phyloP scores from a whole-genome alignment of 1,140 invertebrate genomes.

The Pseudomyrmex sp. region DNA sequence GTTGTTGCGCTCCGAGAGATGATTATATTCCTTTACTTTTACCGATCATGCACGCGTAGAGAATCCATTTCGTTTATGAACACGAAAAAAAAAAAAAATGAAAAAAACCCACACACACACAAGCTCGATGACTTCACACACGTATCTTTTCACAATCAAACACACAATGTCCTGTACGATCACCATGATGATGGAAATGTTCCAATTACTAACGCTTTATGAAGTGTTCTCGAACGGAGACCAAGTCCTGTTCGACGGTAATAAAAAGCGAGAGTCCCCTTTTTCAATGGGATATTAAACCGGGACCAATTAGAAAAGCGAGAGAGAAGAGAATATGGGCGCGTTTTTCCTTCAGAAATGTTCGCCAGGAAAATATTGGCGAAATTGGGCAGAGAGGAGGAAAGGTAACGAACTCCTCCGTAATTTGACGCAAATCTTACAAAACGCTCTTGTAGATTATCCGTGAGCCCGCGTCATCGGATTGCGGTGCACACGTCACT shows the following conservation, averaged over 20 bases:
- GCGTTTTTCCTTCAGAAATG: not conserved
- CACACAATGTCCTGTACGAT: too few species aligned
- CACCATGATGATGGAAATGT: too few species aligned
- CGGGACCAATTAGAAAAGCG: not conserved
- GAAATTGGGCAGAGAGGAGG: not conserved
- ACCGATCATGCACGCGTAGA: conserved; percentile 38
- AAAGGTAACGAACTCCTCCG: not conserved
- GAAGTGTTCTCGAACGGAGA: too few species aligned
- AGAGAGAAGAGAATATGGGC: not conserved
- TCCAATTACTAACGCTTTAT: too few species aligned
- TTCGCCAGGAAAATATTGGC: not conserved
- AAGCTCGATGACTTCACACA: too few species aligned
- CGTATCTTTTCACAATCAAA: too few species aligned
- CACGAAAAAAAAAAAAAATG: too few species aligned
- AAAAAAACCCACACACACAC: too few species aligned
- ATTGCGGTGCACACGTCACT: conserved; percentile 34
- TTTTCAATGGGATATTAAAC: conserved; percentile 1
- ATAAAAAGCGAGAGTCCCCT: too few species aligned
- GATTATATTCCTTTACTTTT: conserved; percentile 40
- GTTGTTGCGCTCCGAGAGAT: conserved; percentile 19
- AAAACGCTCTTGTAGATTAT: conserved; percentile 5
- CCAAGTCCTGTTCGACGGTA: too few species aligned
- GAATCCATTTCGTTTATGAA: not conserved
- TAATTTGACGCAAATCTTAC: conserved; percentile 7
- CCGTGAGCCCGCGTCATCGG: conserved; percentile 31